These are phyloP conservation scores for Seira ritae DNA, from an alignment of 2,888 invertebrate genomes.

Conservation along the genomic window DNA sequence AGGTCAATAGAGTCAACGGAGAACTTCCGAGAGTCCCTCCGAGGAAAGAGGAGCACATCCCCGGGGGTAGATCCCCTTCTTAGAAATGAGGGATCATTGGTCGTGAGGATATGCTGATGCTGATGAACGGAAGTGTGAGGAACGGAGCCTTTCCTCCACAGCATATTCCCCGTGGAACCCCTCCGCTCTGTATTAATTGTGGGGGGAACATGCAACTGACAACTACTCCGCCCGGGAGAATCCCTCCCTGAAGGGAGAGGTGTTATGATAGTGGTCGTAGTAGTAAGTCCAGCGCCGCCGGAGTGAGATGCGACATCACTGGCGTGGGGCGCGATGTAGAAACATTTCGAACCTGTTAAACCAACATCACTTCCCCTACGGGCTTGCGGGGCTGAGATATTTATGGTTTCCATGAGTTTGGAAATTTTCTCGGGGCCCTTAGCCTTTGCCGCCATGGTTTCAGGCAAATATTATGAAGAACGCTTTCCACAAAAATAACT, in stretches of 20 bases:
- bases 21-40: conserved; percentile 71
- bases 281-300: conserved; percentile 32
- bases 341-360: conserved; percentile 64
- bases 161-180: conserved; percentile 73
- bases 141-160: conserved; percentile 71
- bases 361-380: conserved; percentile 73
- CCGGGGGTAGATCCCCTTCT: conserved; percentile 73
- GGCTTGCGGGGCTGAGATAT: conserved; percentile 53
- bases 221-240: conserved; percentile 63
- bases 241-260: conserved; percentile 58
- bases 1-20: conserved; percentile 73
- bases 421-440: conserved; percentile 64
- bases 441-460: conserved; percentile 38
- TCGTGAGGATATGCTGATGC: conserved; percentile 50
- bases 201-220: conserved; percentile 69
- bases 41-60: conserved; percentile 69
- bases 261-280: conserved; percentile 18
- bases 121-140: conserved; percentile 53
- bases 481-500: not conserved
- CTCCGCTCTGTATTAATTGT: conserved; percentile 68
- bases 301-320: conserved; percentile 63
- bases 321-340: conserved; percentile 70
- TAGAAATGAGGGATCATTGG: conserved; percentile 53
- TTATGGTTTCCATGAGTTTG: conserved; percentile 70
- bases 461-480: too few relatives aligned